phyloP scores from a whole-genome alignment of 2,888 invertebrate genomes.

The Chaetogeoica ovagalla region DNA sequence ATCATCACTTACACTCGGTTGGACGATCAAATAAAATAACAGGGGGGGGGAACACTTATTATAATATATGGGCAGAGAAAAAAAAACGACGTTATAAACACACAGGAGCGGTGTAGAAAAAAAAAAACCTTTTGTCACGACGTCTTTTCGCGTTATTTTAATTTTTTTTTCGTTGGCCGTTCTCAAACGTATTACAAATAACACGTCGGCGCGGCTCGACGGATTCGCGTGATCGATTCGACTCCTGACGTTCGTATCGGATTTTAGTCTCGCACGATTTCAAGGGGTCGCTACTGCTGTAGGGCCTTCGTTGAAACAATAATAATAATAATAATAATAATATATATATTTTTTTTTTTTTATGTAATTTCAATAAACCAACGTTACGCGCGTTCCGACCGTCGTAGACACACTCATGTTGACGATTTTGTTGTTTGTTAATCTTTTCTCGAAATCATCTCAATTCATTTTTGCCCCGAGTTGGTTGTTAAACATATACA shows the following conservation, averaged over 20 bases:
- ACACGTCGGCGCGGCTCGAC: constrained; percentile 9
- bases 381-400: too few species aligned
- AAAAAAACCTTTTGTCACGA: constrained; percentile 30
- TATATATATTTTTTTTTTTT: too few species aligned
- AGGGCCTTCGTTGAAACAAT: background rate
- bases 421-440: too few species aligned
- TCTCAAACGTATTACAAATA: background rate
- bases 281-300: too few species aligned
- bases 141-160: constrained; percentile 33
- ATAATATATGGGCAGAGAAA: too few species aligned
- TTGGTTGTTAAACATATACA: too few species aligned
- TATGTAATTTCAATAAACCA: too few species aligned
- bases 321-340: too few species aligned
- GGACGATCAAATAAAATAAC: constrained; percentile 40
- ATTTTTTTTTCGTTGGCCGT: constrained; percentile 10
- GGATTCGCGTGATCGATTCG: constrained; percentile 42
- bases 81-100: constrained; percentile 20
- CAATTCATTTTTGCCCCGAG: too few species aligned
- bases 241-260: constrained; percentile 31
- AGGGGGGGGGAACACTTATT: constrained; percentile 4
- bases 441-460: too few species aligned
- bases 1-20: constrained; percentile 44
- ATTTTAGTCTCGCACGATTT: background rate
- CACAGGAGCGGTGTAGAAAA: constrained; percentile 2
- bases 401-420: too few species aligned